These are phyloP conservation scores for Tauraco erythrolophus DNA, from an alignment of 2,113 vertebrate species.

Conservation along the genomic window DNA sequence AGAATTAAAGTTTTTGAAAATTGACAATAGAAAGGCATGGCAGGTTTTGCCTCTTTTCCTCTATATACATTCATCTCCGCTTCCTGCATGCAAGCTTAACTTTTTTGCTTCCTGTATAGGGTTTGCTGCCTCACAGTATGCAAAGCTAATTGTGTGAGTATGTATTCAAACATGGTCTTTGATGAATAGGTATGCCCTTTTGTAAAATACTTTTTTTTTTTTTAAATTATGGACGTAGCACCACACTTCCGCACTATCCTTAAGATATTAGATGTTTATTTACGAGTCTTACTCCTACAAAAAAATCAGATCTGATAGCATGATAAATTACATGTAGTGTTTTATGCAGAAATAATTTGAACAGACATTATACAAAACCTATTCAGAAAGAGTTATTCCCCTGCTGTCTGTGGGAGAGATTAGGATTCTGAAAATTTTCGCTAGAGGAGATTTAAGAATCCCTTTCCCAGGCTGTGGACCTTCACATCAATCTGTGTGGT, in stretches of 20 bases:
- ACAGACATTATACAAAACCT: not conserved
- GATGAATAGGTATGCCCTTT: not conserved
- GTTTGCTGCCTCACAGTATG: not conserved
- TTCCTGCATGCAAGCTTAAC: not conserved
- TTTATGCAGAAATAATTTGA: not conserved
- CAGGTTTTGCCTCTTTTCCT: not conserved
- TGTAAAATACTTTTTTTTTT: not conserved
- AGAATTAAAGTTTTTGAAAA: not conserved
- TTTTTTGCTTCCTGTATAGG: not conserved
- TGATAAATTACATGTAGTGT: not conserved
- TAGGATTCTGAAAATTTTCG: not conserved
- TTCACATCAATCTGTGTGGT: not conserved
- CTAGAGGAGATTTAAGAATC: not conserved
- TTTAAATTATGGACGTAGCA: not conserved
- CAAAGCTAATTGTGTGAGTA: not conserved
- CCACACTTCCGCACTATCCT: not conserved
- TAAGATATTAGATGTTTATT: not conserved
- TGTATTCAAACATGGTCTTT: not conserved
- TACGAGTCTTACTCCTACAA: not conserved
- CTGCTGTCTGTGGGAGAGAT: not conserved
- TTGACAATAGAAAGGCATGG: not conserved
- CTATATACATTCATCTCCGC: not conserved
- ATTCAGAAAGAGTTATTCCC: not conserved
- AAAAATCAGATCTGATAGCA: not conserved
- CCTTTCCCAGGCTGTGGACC: not conserved